These are phyloP conservation scores for Loris lydekkerianus DNA, from an alignment of 2,797 vertebrate genomes.

Conservation along the genomic window DNA sequence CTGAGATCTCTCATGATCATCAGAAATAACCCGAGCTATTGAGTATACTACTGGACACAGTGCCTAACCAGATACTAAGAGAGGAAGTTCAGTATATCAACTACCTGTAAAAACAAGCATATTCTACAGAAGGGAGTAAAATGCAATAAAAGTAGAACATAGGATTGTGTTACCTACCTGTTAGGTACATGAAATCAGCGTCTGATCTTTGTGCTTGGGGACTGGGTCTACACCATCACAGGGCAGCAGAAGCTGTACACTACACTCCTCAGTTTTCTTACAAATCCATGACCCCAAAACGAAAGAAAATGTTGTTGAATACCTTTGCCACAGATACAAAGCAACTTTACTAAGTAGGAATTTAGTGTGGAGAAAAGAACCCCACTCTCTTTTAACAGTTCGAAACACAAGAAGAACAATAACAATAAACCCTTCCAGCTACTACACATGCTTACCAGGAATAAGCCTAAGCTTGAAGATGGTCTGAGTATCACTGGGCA, in stretches of 20 bases:
- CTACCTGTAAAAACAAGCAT: neutral
- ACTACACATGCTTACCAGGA: neutral
- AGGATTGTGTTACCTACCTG: constrained; percentile 89
- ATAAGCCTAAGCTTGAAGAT: neutral
- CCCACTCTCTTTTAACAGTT: neutral
- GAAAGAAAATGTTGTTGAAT: constrained; percentile 4
- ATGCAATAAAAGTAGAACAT: neutral
- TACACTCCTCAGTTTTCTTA: constrained; percentile 93
- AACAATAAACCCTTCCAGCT: neutral
- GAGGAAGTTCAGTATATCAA: neutral
- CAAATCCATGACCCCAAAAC: constrained; percentile 93
- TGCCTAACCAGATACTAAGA: neutral
- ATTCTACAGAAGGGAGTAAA: neutral
- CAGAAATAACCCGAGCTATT: neutral
- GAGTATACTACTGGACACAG: neutral
- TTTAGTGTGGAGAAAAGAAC: neutral
- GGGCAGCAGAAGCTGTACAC: constrained; percentile 93
- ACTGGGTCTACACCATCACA: constrained; percentile 93
- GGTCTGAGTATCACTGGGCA: neutral
- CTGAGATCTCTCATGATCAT: neutral
- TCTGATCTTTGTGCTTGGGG: constrained; percentile 93
- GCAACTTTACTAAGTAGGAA: neutral
- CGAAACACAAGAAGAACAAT: neutral
- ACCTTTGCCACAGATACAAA: neutral
- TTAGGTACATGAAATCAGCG: constrained; percentile 92